phyloP scores from a whole-genome alignment of 2,888 invertebrate species.

The Mongoloraphidia duomilia region DNA sequence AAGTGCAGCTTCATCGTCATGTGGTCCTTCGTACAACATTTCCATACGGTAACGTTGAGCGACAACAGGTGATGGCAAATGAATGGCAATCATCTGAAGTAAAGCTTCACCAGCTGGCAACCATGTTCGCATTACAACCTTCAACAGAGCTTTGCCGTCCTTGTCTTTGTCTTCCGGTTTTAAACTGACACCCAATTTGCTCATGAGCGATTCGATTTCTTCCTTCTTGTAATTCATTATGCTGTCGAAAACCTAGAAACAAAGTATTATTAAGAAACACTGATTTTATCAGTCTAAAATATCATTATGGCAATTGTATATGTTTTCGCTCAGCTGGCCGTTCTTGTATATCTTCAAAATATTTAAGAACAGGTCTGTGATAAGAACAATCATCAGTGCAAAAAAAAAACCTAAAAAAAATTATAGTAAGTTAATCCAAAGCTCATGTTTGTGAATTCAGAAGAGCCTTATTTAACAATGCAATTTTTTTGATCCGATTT shows the following conservation, averaged over 20 bases:
- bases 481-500: too few species aligned
- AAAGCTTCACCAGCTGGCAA: conserved; percentile 98
- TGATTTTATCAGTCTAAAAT: too few species aligned
- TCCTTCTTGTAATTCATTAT: conserved; percentile 59
- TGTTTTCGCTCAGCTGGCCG: too few species aligned
- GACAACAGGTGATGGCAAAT: conserved; percentile 95
- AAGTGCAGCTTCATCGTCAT: conserved; percentile 68
- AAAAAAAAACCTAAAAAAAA: too few species aligned
- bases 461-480: too few species aligned
- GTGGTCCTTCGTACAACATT: conserved; percentile 97
- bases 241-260: conserved; percentile 47
- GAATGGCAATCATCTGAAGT: conserved; percentile 99
- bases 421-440: too few species aligned
- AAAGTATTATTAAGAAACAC: background rate
- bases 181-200: conserved; percentile 82
- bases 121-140: conserved; percentile 98
- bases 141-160: conserved; percentile 90
- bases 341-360: background rate
- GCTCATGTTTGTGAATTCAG: too few species aligned
- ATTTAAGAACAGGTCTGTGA: background rate
- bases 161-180: conserved; percentile 93
- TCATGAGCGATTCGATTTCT: conserved; percentile 72
- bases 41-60: conserved; percentile 99
- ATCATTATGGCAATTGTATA: too few species aligned
- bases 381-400: too few species aligned